Conservation (phyloP, 2,797 vertebrate species). For the Geotrypetes seraphini region DNA sequence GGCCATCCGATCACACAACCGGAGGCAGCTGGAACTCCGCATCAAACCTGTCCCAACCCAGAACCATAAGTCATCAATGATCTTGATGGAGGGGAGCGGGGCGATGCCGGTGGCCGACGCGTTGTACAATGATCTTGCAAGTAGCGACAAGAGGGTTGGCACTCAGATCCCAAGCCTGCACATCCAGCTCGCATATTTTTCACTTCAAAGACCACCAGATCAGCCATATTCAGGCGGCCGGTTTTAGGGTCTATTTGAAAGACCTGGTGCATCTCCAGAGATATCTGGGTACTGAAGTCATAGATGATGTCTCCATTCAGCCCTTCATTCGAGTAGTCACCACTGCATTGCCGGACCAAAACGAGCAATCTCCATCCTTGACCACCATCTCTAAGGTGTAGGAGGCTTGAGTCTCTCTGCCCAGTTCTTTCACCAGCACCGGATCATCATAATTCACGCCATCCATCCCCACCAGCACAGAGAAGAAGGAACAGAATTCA, state of each 20-base stretch:
- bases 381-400: constrained; percentile 53
- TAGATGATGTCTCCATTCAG: constrained; percentile 61
- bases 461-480: constrained; percentile 77
- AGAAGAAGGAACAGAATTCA: no score
- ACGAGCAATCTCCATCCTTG: constrained; percentile 49
- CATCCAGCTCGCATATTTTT: constrained; percentile 82
- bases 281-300: constrained; percentile 35
- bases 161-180: constrained; percentile 74
- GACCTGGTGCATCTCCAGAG: constrained; percentile 33
- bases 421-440: constrained; percentile 82
- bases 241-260: constrained; percentile 54
- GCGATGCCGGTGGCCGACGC: constrained; percentile 79
- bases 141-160: constrained; percentile 67
- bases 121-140: constrained; percentile 84
- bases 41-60: no score
- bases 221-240: constrained; percentile 60
- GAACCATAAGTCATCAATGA: no score
- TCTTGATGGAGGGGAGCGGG: constrained; percentile 59
- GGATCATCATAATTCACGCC: constrained; percentile 87
- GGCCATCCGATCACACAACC: no score
- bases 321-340: constrained; percentile 51
- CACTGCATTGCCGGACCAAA: constrained; percentile 42
- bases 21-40: no score
- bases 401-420: constrained; percentile 77
- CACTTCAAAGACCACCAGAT: constrained; percentile 77